Conservation (phyloP, 2,113 vertebrate genomes). For the Dermatemys mawii region DNA sequence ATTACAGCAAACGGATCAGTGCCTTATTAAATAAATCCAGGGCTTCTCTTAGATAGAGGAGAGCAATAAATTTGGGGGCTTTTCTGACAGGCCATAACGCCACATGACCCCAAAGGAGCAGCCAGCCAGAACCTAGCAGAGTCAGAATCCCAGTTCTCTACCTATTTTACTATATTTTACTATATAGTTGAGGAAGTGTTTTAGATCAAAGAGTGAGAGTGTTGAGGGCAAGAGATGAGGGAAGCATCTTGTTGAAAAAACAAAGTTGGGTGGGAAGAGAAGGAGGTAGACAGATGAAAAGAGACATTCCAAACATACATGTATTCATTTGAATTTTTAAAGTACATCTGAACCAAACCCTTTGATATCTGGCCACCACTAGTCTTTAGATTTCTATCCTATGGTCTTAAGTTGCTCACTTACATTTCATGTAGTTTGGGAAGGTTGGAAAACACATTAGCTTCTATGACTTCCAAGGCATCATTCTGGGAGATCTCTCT, state of each 20-base stretch:
- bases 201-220: background rate
- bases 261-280: background rate
- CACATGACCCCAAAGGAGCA: background rate
- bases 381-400: conserved; percentile 43
- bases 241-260: background rate
- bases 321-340: background rate
- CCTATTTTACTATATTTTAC: background rate
- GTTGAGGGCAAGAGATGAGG: background rate
- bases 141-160: background rate
- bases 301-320: background rate
- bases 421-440: conserved; percentile 86
- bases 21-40: background rate
- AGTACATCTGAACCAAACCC: background rate
- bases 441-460: conserved; percentile 80
- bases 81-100: background rate
- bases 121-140: background rate
- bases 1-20: background rate
- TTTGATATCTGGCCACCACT: conserved; percentile 8
- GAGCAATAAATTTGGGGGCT: accelerated
- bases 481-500: conserved; percentile 87
- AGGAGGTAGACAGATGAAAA: background rate
- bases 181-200: background rate
- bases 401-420: conserved; percentile 67
- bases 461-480: conserved; percentile 82
- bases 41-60: background rate